These are phyloP conservation scores for Salvator merianae DNA, from an alignment of 2,113 vertebrate genomes.

Conservation along the genomic window DNA sequence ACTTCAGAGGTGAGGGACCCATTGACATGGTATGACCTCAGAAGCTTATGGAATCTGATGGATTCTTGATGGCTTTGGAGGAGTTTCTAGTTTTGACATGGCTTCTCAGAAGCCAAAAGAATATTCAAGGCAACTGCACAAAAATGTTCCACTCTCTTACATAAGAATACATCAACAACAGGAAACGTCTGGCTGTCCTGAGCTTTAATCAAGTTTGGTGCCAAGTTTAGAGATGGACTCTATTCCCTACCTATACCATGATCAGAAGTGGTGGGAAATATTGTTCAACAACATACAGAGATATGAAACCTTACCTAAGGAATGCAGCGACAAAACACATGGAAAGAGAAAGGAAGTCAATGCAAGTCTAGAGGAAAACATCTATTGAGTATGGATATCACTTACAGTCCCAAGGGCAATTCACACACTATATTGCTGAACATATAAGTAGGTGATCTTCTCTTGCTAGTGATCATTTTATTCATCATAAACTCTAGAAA, in stretches of 20 bases:
- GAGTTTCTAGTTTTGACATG: too few relatives aligned
- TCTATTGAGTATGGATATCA: neutral
- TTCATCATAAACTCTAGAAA: neutral
- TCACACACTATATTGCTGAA: neutral
- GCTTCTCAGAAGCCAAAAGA: too few relatives aligned
- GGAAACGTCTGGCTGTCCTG: neutral
- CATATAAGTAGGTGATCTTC: neutral
- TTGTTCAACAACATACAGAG: too few relatives aligned
- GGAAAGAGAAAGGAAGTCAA: neutral
- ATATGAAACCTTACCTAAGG: too few relatives aligned
- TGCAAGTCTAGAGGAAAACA: neutral
- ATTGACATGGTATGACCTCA: too few relatives aligned
- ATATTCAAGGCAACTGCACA: neutral
- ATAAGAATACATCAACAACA: neutral
- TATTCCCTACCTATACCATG: too few relatives aligned
- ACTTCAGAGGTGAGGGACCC: too few relatives aligned
- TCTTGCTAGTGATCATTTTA: neutral
- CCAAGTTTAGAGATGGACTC: neutral
- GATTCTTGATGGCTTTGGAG: too few relatives aligned
- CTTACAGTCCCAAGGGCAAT: neutral
- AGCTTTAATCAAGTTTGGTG: neutral
- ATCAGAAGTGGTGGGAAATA: too few relatives aligned
- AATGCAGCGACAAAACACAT: neutral
- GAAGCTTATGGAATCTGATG: too few relatives aligned
- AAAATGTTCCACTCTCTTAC: neutral